Evolutionary conservation across 2,888 invertebrate genomes (phyloP).

Genomic region (Caenorhabditis japonica): DNA sequence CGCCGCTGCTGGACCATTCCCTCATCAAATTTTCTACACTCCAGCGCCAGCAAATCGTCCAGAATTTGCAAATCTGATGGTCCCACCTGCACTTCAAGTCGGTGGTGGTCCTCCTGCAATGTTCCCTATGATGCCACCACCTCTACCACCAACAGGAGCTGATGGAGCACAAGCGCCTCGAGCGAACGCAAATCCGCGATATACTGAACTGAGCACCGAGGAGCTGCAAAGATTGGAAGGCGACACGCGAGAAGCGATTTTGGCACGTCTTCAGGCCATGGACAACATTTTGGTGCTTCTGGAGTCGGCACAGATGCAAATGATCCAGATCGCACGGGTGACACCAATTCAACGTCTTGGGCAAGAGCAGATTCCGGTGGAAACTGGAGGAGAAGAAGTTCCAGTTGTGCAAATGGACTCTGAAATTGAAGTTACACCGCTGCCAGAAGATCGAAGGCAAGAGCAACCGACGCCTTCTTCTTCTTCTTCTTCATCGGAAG

Average conservation of each 20-base stretch:
- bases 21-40: constrained; percentile 54
- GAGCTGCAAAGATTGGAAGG: constrained; percentile 92
- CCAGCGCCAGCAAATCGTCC: constrained; percentile 47
- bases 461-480: background rate
- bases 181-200: constrained; percentile 22
- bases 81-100: constrained; percentile 20
- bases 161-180: constrained; percentile 63
- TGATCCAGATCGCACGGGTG: constrained; percentile 41
- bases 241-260: constrained; percentile 85
- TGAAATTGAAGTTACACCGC: background rate
- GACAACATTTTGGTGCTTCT: constrained; percentile 89
- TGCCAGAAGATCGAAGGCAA: background rate
- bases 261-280: constrained; percentile 89
- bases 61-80: constrained; percentile 34
- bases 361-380: too few relatives aligned
- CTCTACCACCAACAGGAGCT: constrained; percentile 68
- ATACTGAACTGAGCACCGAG: constrained; percentile 84
- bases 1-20: constrained; percentile 57
- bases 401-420: background rate
- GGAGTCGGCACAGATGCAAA: constrained; percentile 87
- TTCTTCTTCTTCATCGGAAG: constrained; percentile 3
- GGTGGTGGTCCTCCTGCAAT: constrained; percentile 39
- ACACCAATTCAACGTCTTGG: background rate
- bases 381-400: background rate
- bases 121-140: constrained; percentile 75